A percentile compares a stretch with the other conserved stretches of the same genome.
These are phyloP conservation scores for Scaptodrosophila lebanonensis DNA, from an alignment of 1,140 invertebrate species.

Conservation along the genomic window DNA sequence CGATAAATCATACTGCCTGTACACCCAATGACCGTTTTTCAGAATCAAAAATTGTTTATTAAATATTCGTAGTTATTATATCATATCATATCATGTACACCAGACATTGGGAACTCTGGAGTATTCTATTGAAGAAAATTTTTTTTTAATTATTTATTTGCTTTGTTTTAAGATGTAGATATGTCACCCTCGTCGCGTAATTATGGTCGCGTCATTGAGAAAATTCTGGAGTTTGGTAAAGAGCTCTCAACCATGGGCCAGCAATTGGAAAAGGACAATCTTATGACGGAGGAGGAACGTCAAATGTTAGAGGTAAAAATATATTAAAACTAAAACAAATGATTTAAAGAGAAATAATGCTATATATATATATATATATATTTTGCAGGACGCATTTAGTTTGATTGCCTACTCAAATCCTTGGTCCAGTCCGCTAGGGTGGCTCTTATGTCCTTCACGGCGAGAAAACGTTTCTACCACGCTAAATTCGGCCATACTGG, in stretches of 20 bases:
- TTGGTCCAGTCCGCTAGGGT: slow-evolving; percentile 96
- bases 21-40: too few relatives aligned
- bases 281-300: slow-evolving; percentile 91
- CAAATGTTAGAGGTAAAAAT: slow-evolving; percentile 90
- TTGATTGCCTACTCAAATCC: slow-evolving; percentile 98
- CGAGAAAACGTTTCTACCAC: slow-evolving; percentile 95
- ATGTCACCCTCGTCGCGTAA: slow-evolving; percentile 79
- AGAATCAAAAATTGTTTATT: too few relatives aligned
- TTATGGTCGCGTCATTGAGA: slow-evolving; percentile 89
- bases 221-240: slow-evolving; percentile 95
- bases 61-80: slow-evolving; percentile 5
- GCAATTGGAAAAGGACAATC: slow-evolving; percentile 88
- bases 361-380: slow-evolving; percentile 2
- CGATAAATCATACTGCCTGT: too few relatives aligned
- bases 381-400: slow-evolving; percentile 94
- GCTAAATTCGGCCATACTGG: slow-evolving; percentile 97
- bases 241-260: slow-evolving; percentile 95
- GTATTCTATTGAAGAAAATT: not conserved
- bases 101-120: too few relatives aligned
- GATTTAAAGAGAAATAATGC: not conserved
- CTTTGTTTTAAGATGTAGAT: slow-evolving; percentile 77
- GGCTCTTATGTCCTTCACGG: slow-evolving; percentile 94
- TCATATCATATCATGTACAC: too few relatives aligned
- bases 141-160: slow-evolving; percentile 4
- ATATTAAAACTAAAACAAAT: slow-evolving; percentile 5